phyloP scores from a whole-genome alignment of 1,140 invertebrate species.

The Euglossa dilemma region DNA sequence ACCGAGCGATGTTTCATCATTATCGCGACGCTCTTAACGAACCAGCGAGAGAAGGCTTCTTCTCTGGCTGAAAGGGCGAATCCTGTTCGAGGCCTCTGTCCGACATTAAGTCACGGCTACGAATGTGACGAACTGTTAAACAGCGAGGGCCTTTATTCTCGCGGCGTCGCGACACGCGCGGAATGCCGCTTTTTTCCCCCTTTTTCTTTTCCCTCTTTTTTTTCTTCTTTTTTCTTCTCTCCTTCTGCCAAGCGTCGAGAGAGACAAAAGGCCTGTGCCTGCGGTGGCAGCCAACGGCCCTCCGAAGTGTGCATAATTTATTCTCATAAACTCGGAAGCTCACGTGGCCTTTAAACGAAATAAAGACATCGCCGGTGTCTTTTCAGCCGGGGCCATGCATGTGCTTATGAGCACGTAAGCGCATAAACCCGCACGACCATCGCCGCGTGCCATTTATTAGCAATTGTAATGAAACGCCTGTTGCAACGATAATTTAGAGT shows the following conservation, averaged over 20 bases:
- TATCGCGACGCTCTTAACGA: slow-evolving; percentile 19
- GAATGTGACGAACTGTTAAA: slow-evolving; percentile 36
- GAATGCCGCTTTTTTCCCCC: slow-evolving; percentile 4
- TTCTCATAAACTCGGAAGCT: slow-evolving; percentile 53
- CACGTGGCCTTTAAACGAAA: slow-evolving; percentile 41
- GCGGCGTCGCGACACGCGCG: slow-evolving; percentile 21
- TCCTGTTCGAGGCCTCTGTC: slow-evolving; percentile 14
- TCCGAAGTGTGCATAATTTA: slow-evolving; percentile 52
- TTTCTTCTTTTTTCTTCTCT: too few species aligned
- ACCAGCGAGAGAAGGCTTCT: neutral
- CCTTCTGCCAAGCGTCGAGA: neutral
- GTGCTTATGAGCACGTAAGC: slow-evolving; percentile 29
- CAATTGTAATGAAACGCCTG: slow-evolving; percentile 51
- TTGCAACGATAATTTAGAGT: slow-evolving; percentile 60
- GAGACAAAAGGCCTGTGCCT: slow-evolving; percentile 30
- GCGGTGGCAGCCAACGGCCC: slow-evolving; percentile 11
- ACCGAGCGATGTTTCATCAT: slow-evolving; percentile 3
- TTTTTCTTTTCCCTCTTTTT: neutral
- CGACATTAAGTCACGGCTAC: neutral
- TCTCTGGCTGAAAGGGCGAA: slow-evolving; percentile 19
- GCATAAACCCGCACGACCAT: slow-evolving; percentile 40
- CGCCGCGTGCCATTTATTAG: slow-evolving; percentile 50
- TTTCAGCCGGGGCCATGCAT: slow-evolving; percentile 8
- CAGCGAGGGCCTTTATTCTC: slow-evolving; percentile 16
- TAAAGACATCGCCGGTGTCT: slow-evolving; percentile 41